Conservation (phyloP, 2,113 vertebrate species). For the Caretta caretta region DNA sequence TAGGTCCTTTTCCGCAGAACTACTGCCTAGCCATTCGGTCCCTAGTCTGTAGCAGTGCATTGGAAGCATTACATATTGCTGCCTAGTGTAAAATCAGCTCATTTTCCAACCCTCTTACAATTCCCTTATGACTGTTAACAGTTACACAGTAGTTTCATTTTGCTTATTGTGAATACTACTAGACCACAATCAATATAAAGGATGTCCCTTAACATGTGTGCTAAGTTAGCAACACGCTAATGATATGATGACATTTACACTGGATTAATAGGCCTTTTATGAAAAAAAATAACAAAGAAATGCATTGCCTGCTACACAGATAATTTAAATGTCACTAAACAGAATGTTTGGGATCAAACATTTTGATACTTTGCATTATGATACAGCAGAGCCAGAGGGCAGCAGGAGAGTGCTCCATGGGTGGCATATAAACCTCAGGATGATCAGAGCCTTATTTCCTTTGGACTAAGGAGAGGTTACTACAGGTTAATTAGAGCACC, state of each 20-base stretch:
- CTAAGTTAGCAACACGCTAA: neutral
- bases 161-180: neutral
- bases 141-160: neutral
- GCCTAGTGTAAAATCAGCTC: neutral
- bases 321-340: neutral
- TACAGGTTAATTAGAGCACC: no score
- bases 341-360: neutral
- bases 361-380: neutral
- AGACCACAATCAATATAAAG: neutral
- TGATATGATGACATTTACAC: neutral
- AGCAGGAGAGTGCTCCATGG: no score
- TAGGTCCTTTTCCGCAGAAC: no score
- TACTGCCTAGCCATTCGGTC: no score
- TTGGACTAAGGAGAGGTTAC: no score
- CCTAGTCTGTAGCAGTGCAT: no score
- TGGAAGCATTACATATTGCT: neutral
- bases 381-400: no score
- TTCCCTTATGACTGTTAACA: neutral
- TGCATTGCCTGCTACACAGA: neutral
- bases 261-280: neutral
- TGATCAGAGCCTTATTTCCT: no score
- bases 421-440: no score
- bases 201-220: neutral
- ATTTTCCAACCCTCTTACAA: neutral
- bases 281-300: neutral